phyloP scores from a whole-genome alignment of 2,113 vertebrate genomes.

The Erythrocebus patas region DNA sequence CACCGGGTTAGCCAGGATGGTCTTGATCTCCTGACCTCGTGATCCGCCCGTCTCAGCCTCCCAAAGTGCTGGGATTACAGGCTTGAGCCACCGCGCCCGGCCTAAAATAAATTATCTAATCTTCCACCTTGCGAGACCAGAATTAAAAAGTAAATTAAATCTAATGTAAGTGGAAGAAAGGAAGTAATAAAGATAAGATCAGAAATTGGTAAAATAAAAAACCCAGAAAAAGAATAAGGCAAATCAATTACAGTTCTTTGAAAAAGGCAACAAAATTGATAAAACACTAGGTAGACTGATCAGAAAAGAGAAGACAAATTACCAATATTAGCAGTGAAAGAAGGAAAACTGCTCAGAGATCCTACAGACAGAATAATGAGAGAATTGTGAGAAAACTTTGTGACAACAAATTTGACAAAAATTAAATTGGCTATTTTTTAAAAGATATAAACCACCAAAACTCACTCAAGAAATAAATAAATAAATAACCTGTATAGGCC shows the following conservation, averaged over 20 bases:
- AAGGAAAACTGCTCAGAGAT: background rate
- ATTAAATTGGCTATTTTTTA: background rate
- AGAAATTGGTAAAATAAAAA: constrained; percentile 1
- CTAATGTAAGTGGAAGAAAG: background rate
- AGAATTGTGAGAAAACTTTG: background rate
- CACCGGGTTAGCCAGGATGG: no score
- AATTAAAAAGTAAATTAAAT: background rate
- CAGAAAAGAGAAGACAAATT: background rate
- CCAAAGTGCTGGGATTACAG: no score
- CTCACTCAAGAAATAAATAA: background rate
- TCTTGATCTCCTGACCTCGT: no score
- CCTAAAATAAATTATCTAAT: constrained; percentile 12
- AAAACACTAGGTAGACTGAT: background rate
- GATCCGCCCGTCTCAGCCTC: no score
- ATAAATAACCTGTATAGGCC: background rate
- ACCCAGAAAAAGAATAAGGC: background rate
- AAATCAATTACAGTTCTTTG: background rate
- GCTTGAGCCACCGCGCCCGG: no score
- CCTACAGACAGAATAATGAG: background rate
- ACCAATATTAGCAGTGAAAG: background rate
- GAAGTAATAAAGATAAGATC: background rate
- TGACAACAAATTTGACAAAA: background rate
- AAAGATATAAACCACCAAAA: background rate
- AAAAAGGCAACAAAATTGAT: background rate
- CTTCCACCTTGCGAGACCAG: background rate